Base-by-base conservation (phyloP, 2,113 vertebrate species). In the Cacatua alba region DNA sequence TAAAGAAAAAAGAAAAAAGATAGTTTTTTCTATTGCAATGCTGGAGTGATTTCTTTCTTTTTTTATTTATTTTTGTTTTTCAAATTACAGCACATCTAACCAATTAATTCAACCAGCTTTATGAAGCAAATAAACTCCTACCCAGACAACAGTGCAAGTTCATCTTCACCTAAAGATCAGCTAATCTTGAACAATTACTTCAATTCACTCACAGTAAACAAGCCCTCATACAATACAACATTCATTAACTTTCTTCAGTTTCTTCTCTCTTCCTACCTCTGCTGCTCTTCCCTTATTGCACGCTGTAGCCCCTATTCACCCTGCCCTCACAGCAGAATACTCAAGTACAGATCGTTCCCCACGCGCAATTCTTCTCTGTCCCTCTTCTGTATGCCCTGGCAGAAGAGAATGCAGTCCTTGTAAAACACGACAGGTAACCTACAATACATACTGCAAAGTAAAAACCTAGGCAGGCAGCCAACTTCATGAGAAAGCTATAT, bases 41-140 rank as follows among this genome's bases (percentile, higher is more conserved):
- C 25, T 65, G 31, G 21, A 75, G 33, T 33, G 19, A 51, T 70
- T n/a, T 60, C 7, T 65, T 59, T 12, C n/a, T 28, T 53, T 77
- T 74, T 82, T 88, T 55, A 31, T 29, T 53, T 31, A 18, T 29
- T 53, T 29, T 55, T 35, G 35, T 35, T 59, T 16, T 59, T 35
- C 21, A 16, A 35, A 74, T 77, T 59, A 88, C 17, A 80, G 62
- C 28, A 53, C 63, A 91, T 43, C 33, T 81, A 75, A 62, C 57
- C 43, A 87, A 63, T 72, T 82, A 65, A 88, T 86, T 90, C 63
- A 83, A 68, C 44, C 28, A 82, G 35, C 8, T 20, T 64, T 51
- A 70, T 3, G 14, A 83, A 81, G 60, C 35, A 94, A 88, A 86
- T 88, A 86, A 95, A 89, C 33, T 82, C 48, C 89, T 68, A 52